Conservation (phyloP, 2,888 invertebrate species). For the Merodon equestris region DNA sequence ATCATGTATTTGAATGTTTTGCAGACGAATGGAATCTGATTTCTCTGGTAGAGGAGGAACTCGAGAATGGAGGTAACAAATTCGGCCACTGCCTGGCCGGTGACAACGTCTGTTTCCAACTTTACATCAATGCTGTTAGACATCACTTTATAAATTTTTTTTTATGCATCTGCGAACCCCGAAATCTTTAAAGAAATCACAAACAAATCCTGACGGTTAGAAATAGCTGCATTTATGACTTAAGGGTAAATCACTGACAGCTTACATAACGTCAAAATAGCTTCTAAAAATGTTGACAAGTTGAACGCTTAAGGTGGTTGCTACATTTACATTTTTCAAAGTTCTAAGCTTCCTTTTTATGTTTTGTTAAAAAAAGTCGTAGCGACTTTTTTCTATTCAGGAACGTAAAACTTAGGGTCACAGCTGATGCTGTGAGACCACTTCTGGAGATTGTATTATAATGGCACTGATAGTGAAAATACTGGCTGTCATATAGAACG, state of each 20-base stretch:
- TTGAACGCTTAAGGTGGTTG: too few relatives aligned
- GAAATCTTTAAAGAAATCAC: background rate
- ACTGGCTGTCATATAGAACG: too few relatives aligned
- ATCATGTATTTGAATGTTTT: constrained; percentile 76
- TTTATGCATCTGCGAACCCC: background rate
- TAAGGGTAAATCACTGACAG: background rate
- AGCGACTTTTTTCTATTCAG: too few relatives aligned
- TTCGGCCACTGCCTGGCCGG: constrained; percentile 72
- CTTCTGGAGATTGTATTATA: too few relatives aligned
- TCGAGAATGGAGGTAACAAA: constrained; percentile 75
- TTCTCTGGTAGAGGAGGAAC: constrained; percentile 75
- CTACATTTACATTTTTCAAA: too few relatives aligned
- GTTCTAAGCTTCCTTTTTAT: too few relatives aligned
- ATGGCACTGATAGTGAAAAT: too few relatives aligned
- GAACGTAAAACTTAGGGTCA: too few relatives aligned
- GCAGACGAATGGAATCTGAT: constrained; percentile 77
- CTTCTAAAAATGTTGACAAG: too few relatives aligned
- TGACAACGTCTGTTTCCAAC: constrained; percentile 74
- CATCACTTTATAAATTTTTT: constrained; percentile 23
- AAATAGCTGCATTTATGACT: too few relatives aligned
- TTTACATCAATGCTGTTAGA: constrained; percentile 72
- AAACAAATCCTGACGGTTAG: constrained; percentile 2
- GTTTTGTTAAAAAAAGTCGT: too few relatives aligned
- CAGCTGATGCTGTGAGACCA: too few relatives aligned
- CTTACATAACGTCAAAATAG: background rate